Evolutionary conservation across 2,113 vertebrate species (phyloP).

Genomic region (Plectropomus leopardus): DNA sequence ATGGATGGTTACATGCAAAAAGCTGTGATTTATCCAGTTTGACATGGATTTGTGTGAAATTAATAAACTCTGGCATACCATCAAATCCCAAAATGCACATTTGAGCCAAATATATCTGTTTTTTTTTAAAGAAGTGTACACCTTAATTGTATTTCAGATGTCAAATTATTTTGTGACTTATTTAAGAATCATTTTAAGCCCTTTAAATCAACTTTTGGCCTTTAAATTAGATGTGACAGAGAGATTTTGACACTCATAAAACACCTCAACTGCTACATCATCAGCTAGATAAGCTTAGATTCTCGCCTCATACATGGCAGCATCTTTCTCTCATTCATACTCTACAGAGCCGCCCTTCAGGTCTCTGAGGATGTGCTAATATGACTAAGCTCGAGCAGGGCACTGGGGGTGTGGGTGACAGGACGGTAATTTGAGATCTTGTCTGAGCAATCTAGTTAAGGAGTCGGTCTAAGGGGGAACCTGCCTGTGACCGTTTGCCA

Average conservation of each 20-base stretch:
- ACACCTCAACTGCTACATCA: not conserved
- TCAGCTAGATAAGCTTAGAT: not conserved
- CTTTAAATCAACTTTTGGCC: not conserved
- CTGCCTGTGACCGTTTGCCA: conserved; percentile 66
- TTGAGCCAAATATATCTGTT: not conserved
- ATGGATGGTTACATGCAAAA: too few species aligned
- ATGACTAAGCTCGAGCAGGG: conserved; percentile 60
- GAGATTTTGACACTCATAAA: not conserved
- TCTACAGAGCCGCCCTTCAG: conserved; percentile 14
- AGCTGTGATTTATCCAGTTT: not conserved
- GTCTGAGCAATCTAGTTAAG: conserved; percentile 46
- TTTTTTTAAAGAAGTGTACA: not conserved
- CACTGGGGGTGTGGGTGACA: conserved; percentile 36
- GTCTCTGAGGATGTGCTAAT: conserved; percentile 61
- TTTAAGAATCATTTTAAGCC: not conserved
- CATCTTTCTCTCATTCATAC: conserved; percentile 28
- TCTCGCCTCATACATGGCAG: conserved; percentile 12
- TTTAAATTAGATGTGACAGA: not conserved
- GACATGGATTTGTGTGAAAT: not conserved
- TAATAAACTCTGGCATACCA: not conserved
- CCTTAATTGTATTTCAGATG: conserved; percentile 6
- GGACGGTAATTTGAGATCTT: conserved; percentile 57
- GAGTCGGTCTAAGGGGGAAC: conserved; percentile 62
- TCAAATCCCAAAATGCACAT: not conserved
- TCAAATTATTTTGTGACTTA: not conserved